Percentiles rank a stretch among this genome's conserved stretches.
These are phyloP conservation scores for Corvus hawaiiensis DNA, from an alignment of 2,113 vertebrate genomes.

Conservation along the genomic window DNA sequence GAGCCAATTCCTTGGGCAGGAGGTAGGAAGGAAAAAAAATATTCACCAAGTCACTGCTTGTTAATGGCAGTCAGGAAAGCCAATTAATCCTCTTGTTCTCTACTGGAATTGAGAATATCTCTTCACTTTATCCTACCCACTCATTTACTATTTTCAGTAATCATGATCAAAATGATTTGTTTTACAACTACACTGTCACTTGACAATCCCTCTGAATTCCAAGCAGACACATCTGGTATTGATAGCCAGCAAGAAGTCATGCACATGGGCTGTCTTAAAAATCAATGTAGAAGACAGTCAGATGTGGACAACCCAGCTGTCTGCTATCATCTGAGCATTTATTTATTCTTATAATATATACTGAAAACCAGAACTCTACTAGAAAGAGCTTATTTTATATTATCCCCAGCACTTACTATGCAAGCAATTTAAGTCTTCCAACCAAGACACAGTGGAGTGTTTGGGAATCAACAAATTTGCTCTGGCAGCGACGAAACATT, in stretches of 20 bases:
- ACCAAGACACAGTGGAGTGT: conserved; percentile 4
- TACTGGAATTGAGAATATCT: background rate
- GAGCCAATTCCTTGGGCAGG: background rate
- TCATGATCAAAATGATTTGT: background rate
- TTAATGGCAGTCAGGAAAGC: background rate
- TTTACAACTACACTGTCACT: conserved; percentile 7
- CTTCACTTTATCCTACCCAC: background rate
- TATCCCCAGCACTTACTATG: background rate
- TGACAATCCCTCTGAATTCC: background rate
- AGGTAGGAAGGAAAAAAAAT: background rate
- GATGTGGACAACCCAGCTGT: background rate
- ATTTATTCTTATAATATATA: background rate
- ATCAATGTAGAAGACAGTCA: background rate
- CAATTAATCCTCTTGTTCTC: background rate
- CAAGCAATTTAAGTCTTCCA: conserved; percentile 28
- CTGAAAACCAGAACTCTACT: conserved; percentile 2
- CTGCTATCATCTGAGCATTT: background rate
- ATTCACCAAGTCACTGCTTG: background rate
- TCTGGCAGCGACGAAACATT: background rate
- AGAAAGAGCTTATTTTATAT: background rate
- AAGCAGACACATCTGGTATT: background rate
- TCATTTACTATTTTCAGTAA: conserved; percentile 5
- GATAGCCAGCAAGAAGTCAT: background rate
- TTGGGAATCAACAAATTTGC: conserved; percentile 18
- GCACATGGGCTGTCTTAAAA: background rate